Conservation (phyloP, 2,888 invertebrate species). For the Rhagium mordax region DNA sequence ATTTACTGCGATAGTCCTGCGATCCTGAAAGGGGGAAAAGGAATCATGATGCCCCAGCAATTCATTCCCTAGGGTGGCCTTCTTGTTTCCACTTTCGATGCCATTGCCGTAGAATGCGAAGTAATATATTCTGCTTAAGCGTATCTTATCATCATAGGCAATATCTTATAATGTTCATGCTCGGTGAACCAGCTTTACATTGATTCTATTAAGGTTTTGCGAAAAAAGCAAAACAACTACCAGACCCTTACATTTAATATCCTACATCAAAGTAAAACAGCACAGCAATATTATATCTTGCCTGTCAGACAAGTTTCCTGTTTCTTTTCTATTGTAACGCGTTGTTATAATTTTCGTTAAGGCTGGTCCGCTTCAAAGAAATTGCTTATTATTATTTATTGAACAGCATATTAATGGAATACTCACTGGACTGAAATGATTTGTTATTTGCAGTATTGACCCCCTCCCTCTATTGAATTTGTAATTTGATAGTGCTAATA, state of each 20-base stretch:
- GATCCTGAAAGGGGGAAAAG: conserved; percentile 13
- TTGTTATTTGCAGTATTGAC: no score
- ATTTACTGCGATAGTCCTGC: conserved; percentile 30
- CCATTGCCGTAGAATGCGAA: conserved; percentile 57
- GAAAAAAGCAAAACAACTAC: conserved; percentile 13
- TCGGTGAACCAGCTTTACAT: conserved; percentile 54
- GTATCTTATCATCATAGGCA: conserved; percentile 58
- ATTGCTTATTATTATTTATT: conserved; percentile 14
- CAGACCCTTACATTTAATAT: conserved; percentile 18
- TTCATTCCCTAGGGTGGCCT: conserved; percentile 55
- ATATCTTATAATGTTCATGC: conserved; percentile 41
- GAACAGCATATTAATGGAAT: conserved; percentile 8
- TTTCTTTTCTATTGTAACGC: conserved; percentile 4
- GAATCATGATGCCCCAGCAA: conserved; percentile 36
- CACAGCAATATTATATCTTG: conserved; percentile 22
- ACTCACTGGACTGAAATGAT: neutral
- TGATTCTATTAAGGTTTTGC: conserved; percentile 30
- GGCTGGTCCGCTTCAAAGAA: conserved; percentile 24
- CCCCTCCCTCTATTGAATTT: no score
- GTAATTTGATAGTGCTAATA: no score
- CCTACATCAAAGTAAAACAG: conserved; percentile 25
- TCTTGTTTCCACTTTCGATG: conserved; percentile 63
- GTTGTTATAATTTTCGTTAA: conserved; percentile 24
- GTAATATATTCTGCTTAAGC: conserved; percentile 54
- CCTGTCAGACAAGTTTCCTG: conserved; percentile 1